Evolutionary conservation across 2,113 vertebrate genomes (phyloP), one percentile per base, ranked within the genome.

Genomic region (Thamnophis sirtalis): DNA sequence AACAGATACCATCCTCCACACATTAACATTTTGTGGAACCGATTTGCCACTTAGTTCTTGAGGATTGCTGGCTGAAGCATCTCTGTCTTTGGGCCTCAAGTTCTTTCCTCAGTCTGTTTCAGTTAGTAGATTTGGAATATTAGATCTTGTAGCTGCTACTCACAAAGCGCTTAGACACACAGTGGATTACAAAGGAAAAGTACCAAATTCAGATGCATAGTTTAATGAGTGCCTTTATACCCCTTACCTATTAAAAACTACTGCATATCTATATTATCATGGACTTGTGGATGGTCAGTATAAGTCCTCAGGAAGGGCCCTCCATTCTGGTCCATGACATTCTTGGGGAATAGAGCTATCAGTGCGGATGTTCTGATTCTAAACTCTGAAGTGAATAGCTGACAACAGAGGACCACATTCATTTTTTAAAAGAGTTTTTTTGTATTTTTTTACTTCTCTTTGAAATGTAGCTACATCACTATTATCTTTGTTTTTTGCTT

Each of bases 1-100:
- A 94, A 33, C 53, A 89, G 63, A 24, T 24, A 21, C n/a, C 50
- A 11, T n/a, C 5, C 89, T 93, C 95, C 73, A 88, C 38, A 94
- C 94, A 90, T 91, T 94, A 89, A 94, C 9, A 38, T 1, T 21
- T 1, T 94, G 89, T 87, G 93, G 89, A 55, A 87, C 43, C 51
- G 90, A 95, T 94, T 90, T 10, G 7, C 22, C 10, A 13, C 92
- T 95, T 60, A n/a, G 91, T 93, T 43, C 89, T 91, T 92, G 92
- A 63, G 84, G 58, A 60, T 93, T 54, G 48, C 87, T 11, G 17
- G 56, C 68, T 50, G 54, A 33, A 94, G 48, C 9, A 92, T 89
- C 88, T 90, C 9, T 84, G 8, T 88, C 7, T 91, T 90, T 22
- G 1, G 80, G 56, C 55, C 24, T 50, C 13, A 90, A 48, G 3